Evolutionary conservation across 1,140 invertebrate species (phyloP), one percentile per base, ranked within the genome.

Genomic region (Teleopsis dalmanni): DNA sequence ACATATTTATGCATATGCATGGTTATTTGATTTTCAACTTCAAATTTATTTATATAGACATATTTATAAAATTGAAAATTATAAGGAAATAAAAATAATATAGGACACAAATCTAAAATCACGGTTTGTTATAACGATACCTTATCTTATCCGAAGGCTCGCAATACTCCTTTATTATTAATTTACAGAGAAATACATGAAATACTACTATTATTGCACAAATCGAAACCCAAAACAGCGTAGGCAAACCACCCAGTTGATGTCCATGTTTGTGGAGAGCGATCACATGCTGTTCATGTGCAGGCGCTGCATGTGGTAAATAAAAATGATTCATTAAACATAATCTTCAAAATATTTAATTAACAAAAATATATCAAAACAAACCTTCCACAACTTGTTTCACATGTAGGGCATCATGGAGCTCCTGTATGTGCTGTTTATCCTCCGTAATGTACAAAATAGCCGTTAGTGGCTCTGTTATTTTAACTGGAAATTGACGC

Each of bases 381-480:
- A 38, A 72, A 87, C 86, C 86, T 76, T 88, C 82, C 8, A 80
- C 79, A 14, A 96, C 84, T 67, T 91, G 88, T 59, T 88, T 85
- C 1, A 96, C 87, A 73, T 95, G 91, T 46, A 97, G 85, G 11
- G 90, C 83, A 72, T 93, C 86, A 61, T 88, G 84, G 35, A 96
- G 76, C 58, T 95, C 88, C 72, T 92, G 84, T 80, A 96, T 89
- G 59, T 97, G 93, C 48, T 85, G 77, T 58, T 86, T 83, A 74
- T 95, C 90, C 14, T 86, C 82, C 4, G 93, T 93, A 59, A 97
- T 85, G 70, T 96, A 97, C 36, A 97, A 73, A 70, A 97, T 90
- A 35, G 92, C 82, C 19, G 92, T 95, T 19, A 91, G 69, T 0
- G 94, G 94, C 59, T 92, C 84, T 3, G 93, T 96, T 49, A 94